Evolutionary conservation across 2,888 invertebrate genomes (phyloP).

Genomic region (Dione juno): DNA sequence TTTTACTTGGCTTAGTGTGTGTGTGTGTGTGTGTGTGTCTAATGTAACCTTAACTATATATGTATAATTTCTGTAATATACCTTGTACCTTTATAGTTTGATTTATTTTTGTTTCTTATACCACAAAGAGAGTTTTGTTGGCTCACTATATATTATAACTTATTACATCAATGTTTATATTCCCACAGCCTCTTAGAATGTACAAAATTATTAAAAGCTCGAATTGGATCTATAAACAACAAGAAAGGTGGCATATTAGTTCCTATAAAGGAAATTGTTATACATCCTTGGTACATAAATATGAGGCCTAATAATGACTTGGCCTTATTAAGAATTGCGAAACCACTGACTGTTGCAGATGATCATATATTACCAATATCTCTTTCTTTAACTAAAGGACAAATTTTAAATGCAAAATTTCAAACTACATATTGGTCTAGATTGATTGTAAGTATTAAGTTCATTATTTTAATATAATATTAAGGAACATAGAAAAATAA

Average conservation of each 20-base stretch:
- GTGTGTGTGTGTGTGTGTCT: no score
- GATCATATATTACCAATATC: conserved; percentile 57
- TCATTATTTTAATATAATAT: neutral
- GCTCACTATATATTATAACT: no score
- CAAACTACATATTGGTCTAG: conserved; percentile 72
- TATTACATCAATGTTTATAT: neutral
- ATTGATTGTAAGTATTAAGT: conserved; percentile 65
- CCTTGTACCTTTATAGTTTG: no score
- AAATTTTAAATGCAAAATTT: conserved; percentile 63
- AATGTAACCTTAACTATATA: no score
- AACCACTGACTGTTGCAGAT: conserved; percentile 49
- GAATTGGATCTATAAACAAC: conserved; percentile 69
- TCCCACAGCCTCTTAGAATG: conserved; percentile 65
- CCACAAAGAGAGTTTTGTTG: no score
- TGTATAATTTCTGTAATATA: no score
- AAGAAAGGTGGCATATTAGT: conserved; percentile 64
- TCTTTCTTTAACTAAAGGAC: conserved; percentile 55
- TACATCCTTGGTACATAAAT: conserved; percentile 62
- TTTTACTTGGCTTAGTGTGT: no score
- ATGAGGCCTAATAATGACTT: conserved; percentile 61
- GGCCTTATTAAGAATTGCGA: conserved; percentile 59
- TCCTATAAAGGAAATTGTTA: conserved; percentile 58
- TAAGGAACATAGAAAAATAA: neutral
- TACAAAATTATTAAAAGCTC: conserved; percentile 63
- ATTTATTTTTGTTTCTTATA: no score